Percentiles rank a stretch among this genome's conserved stretches.
Evolutionary conservation across 2,888 invertebrate species (phyloP).

Genomic region (Cephus pulcher): DNA sequence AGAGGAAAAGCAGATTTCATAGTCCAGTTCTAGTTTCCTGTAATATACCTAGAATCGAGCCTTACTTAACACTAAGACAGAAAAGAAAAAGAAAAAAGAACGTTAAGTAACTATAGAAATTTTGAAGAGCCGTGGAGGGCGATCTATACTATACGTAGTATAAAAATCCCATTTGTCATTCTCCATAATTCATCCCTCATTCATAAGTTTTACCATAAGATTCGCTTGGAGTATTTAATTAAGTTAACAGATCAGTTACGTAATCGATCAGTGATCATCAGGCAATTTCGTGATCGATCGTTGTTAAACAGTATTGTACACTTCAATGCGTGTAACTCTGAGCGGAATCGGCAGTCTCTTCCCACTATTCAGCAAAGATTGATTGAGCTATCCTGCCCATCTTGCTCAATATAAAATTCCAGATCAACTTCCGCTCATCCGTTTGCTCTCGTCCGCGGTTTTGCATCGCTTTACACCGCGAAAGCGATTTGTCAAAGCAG

Average conservation of each 20-base stretch:
- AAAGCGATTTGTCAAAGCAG: slow-evolving; percentile 62
- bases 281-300: neutral
- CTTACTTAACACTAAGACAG: slow-evolving; percentile 14
- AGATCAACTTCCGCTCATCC: neutral
- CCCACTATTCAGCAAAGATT: neutral
- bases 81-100: neutral
- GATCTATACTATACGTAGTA: neutral
- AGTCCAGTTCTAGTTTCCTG: slow-evolving; percentile 41
- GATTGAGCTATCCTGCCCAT: neutral
- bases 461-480: slow-evolving; percentile 60
- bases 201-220: neutral
- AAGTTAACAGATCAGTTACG: neutral
- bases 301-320: neutral
- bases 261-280: neutral
- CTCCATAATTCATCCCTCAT: neutral
- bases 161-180: neutral
- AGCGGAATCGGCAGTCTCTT: neutral
- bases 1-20: slow-evolving; percentile 23
- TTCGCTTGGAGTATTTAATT: neutral
- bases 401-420: neutral
- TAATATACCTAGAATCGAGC: slow-evolving; percentile 37
- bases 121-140: neutral
- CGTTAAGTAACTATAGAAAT: neutral
- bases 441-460: slow-evolving; percentile 36
- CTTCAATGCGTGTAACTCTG: neutral